Evolutionary conservation across 2,888 invertebrate species (phyloP), one percentile per base, ranked within the genome.

Genomic region (Acronicta aceris): DNA sequence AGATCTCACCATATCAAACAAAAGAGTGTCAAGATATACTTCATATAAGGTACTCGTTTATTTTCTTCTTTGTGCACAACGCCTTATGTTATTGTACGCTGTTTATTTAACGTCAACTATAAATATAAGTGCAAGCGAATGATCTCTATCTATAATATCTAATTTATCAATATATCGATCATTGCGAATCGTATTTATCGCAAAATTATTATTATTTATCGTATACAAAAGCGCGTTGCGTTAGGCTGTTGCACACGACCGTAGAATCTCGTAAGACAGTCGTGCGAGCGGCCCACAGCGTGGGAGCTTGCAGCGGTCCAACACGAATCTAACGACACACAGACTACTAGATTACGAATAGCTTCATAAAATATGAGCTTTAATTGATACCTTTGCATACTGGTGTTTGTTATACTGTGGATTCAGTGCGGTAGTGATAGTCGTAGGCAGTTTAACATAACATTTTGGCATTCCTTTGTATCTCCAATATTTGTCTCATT

Each of bases 281-380:
- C 46, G 48, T 21, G 36, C 40, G 45, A 16, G 41, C 59, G 55
- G 48, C 54, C 33, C 55, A 15, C 55, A 30, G 58, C 65, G 27
- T 17, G 15, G 45, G 81, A 81, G 81, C 81, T 81, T 81, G 81
- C 81, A 81, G 81, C 81, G 76, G 60, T 71, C 63, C 61, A 50
- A 72, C 62, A 60, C 66, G 45, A 70, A 62, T 74, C 73, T 76
- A 71, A 71, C 48, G 56, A 76, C 67, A 74, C 70, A 71, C 67
- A 71, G 51, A 65, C 64, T 48, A 67, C 65, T 74, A 74, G 53
- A 52, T 58, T 75, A 72, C 53, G 57, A 61, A 62, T 59, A 63
- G 61, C 59, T 60, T 71, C 36, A 65, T 69, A 63, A 3, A 21
- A 21, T 57, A 65, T 42, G 57, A 66, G 50, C 36, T 57, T 71